Conservation (phyloP, 2,888 invertebrate genomes). For the Hermaeophaga mercurialis region DNA sequence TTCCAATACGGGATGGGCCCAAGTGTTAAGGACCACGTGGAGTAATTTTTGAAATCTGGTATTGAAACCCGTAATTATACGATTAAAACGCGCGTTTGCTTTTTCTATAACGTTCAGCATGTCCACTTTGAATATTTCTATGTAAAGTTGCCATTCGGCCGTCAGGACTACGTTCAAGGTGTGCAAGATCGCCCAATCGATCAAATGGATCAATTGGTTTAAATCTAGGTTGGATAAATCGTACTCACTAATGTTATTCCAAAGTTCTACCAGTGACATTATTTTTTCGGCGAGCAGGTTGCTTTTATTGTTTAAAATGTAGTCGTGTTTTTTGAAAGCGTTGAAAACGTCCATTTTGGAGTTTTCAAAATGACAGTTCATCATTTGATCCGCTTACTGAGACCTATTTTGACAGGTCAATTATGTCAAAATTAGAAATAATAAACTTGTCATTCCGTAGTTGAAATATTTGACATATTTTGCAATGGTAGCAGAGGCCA, state of each 20-base stretch:
- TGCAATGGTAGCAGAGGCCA: too few relatives aligned
- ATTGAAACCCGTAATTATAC: slow-evolving; percentile 47
- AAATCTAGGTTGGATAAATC: slow-evolving; percentile 44
- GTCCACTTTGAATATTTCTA: slow-evolving; percentile 40
- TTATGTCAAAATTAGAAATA: too few relatives aligned
- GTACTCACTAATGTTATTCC: slow-evolving; percentile 47
- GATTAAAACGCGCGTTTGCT: slow-evolving; percentile 45
- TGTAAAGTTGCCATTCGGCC: slow-evolving; percentile 52
- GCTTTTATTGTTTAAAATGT: slow-evolving; percentile 49
- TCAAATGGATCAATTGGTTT: slow-evolving; percentile 47
- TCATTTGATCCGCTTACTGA: too few relatives aligned
- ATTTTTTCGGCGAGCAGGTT: slow-evolving; percentile 48
- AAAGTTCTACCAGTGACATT: slow-evolving; percentile 48
- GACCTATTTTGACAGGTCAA: too few relatives aligned
- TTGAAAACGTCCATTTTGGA: too few relatives aligned
- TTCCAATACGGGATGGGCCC: slow-evolving; percentile 51
- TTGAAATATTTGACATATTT: too few relatives aligned
- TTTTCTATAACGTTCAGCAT: slow-evolving; percentile 43
- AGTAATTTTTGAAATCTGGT: slow-evolving; percentile 50
- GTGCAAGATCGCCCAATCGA: slow-evolving; percentile 54
- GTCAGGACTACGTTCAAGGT: slow-evolving; percentile 52
- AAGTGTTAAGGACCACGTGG: slow-evolving; percentile 52
- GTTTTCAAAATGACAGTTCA: too few relatives aligned
- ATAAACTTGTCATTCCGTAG: too few relatives aligned
- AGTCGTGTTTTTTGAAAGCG: slow-evolving; percentile 50